These are phyloP conservation scores for Tragelaphus imberbis DNA, from an alignment of 2,113 vertebrate genomes.

Conservation along the genomic window DNA sequence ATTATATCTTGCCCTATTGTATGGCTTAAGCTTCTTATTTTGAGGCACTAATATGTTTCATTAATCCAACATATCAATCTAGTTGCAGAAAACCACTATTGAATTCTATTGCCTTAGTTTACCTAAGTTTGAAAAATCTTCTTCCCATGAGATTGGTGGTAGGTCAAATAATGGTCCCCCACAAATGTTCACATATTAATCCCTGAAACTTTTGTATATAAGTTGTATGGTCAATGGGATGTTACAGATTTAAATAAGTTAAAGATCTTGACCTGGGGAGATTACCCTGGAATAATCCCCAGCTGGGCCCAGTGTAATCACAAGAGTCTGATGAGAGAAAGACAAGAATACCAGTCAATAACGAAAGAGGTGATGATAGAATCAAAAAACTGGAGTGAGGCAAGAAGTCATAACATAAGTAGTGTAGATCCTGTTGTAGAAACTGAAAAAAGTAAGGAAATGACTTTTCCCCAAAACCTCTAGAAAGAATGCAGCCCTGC, in stretches of 20 bases:
- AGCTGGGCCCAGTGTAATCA: neutral
- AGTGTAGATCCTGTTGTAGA: neutral
- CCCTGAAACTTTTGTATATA: neutral
- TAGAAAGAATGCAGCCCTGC: neutral
- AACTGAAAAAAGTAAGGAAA: neutral
- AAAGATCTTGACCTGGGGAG: neutral
- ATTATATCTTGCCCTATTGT: neutral
- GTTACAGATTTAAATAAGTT: neutral
- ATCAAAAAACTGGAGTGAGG: neutral
- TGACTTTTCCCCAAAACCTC: neutral
- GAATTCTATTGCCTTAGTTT: neutral
- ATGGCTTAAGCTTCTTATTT: neutral
- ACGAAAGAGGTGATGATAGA: neutral
- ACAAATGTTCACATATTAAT: neutral
- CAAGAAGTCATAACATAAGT: neutral
- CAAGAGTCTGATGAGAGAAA: neutral
- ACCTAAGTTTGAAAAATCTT: neutral
- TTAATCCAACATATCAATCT: neutral
- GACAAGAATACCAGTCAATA: neutral
- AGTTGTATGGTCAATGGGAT: neutral
- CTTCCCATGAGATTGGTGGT: neutral
- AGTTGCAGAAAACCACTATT: neutral
- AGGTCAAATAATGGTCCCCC: neutral
- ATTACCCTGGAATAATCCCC: neutral
- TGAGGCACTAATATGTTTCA: neutral